phyloP scores from a whole-genome alignment of 1,140 invertebrate species.

The Drosophila yakuba region DNA sequence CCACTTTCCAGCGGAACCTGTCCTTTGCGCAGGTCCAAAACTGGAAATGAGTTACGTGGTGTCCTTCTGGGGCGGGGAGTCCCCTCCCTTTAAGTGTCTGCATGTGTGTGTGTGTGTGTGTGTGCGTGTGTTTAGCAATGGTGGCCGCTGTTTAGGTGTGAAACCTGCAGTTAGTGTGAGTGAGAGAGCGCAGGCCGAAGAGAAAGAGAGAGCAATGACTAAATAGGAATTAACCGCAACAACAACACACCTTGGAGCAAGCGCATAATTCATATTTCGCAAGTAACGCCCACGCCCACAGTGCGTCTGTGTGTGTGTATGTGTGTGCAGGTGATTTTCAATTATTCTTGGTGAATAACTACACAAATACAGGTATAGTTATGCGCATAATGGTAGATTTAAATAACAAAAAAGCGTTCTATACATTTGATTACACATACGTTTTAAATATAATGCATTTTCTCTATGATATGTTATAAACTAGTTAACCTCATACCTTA shows the following conservation, averaged over 20 bases:
- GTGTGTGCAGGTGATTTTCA: slow-evolving; percentile 36
- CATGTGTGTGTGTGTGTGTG: slow-evolving; percentile 4
- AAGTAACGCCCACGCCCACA: slow-evolving; percentile 54
- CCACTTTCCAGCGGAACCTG: slow-evolving; percentile 52
- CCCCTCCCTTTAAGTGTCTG: slow-evolving; percentile 1
- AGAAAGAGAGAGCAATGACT: slow-evolving; percentile 30
- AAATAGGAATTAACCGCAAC: slow-evolving; percentile 55
- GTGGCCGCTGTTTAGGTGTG: slow-evolving; percentile 38
- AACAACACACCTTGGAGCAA: slow-evolving; percentile 60
- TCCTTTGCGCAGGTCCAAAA: slow-evolving; percentile 72
- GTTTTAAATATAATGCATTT: no score
- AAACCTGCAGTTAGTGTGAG: slow-evolving; percentile 6
- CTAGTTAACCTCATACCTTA: no score
- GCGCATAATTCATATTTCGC: slow-evolving; percentile 73
- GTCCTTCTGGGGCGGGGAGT: slow-evolving; percentile 24
- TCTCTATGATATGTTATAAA: no score
- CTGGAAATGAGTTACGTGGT: slow-evolving; percentile 74
- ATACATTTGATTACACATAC: no score
- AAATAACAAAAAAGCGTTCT: no score
- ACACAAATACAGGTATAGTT: slow-evolving; percentile 16
- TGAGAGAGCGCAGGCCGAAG: slow-evolving; percentile 3
- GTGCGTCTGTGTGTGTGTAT: slow-evolving; percentile 11
- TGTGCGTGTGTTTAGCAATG: slow-evolving; percentile 24
- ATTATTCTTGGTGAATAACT: slow-evolving; percentile 28
- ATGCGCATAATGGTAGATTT: no score